Percentiles rank a stretch among this genome's conserved stretches.
These are phyloP conservation scores for Boleophthalmus pectinirostris DNA, from an alignment of 2,113 vertebrate genomes.

Conservation along the genomic window DNA sequence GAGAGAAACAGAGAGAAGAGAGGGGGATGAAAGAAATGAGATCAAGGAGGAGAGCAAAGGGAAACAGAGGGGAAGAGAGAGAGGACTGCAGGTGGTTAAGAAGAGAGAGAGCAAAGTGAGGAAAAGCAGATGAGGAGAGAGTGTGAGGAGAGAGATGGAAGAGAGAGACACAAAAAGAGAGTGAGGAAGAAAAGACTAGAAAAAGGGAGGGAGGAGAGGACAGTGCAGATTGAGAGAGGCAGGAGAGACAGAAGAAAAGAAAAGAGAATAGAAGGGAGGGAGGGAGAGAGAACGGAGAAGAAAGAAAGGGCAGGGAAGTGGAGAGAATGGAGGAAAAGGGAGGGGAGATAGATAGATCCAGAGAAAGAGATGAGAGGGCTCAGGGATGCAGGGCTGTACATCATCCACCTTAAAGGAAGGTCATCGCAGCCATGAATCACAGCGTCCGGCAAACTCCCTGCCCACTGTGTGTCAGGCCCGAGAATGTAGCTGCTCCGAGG, in stretches of 20 bases:
- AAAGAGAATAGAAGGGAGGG: not conserved
- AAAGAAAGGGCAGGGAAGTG: too few relatives aligned
- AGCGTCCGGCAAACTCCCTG: constrained; percentile 64
- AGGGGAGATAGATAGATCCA: constrained; percentile 46
- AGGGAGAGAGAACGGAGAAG: too few relatives aligned
- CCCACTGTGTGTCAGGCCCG: constrained; percentile 68
- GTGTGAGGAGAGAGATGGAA: too few relatives aligned
- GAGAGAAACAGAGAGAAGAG: constrained; percentile 53
- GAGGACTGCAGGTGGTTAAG: too few relatives aligned
- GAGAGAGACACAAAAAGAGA: not conserved
- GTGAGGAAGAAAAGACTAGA: not conserved
- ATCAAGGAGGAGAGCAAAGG: constrained; percentile 8
- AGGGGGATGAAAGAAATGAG: not conserved
- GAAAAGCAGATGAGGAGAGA: too few relatives aligned
- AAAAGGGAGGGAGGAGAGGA: constrained; percentile 33
- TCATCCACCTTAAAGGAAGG: constrained; percentile 75
- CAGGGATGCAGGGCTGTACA: constrained; percentile 65
- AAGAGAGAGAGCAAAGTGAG: too few relatives aligned
- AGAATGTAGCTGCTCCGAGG: constrained; percentile 51
- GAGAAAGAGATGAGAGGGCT: constrained; percentile 46
- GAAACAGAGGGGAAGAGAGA: too few relatives aligned
- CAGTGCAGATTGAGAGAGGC: not conserved
- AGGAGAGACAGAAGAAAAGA: not conserved
- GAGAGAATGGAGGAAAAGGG: too few relatives aligned
- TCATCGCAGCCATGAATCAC: constrained; percentile 74